These are phyloP conservation scores for Petrocephalus microphthalmus DNA, from an alignment of 2,113 vertebrate species.

Conservation along the genomic window DNA sequence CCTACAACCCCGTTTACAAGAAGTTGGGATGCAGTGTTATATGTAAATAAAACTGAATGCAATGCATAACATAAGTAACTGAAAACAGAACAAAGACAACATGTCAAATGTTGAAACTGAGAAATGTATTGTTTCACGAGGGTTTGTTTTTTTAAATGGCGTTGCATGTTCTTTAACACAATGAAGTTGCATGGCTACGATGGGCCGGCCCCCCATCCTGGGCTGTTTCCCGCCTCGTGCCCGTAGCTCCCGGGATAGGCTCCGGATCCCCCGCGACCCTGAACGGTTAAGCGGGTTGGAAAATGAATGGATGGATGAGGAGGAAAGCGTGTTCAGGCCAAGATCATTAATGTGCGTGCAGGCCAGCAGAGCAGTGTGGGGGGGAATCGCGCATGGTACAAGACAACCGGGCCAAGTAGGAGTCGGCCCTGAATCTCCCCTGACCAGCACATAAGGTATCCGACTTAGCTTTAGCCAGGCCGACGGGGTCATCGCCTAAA, in stretches of 20 bases:
- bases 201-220: too few relatives aligned
- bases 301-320: too few relatives aligned
- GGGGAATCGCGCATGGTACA: neutral
- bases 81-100: neutral
- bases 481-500: neutral
- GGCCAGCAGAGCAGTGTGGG: neutral
- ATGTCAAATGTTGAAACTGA: too few relatives aligned
- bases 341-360: neutral
- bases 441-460: neutral
- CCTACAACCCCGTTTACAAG: too few relatives aligned
- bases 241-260: too few relatives aligned
- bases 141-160: too few relatives aligned
- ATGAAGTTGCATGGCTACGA: neutral
- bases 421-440: neutral
- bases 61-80: neutral
- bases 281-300: too few relatives aligned
- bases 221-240: too few relatives aligned
- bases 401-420: neutral
- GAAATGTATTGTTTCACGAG: too few relatives aligned
- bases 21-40: neutral
- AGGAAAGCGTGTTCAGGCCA: neutral
- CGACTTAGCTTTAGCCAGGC: neutral
- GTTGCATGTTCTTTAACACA: neutral
- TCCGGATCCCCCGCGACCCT: too few relatives aligned
- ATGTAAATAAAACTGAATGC: neutral